These are phyloP conservation scores for Pterois miles DNA, from an alignment of 2,797 vertebrate genomes.

Conservation along the genomic window DNA sequence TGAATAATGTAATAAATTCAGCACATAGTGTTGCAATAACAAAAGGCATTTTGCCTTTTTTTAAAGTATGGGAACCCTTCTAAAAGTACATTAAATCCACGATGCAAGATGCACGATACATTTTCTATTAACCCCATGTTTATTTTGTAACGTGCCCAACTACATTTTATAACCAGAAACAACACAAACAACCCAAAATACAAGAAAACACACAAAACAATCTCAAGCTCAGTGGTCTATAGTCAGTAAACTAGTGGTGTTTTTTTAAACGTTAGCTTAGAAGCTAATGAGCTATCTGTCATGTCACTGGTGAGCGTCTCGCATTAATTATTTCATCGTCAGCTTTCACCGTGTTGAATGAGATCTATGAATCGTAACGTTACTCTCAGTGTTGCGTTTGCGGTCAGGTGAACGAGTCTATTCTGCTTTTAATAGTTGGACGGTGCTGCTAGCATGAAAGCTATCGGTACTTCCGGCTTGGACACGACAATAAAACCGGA, in stretches of 20 bases:
- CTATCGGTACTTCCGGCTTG: slow-evolving; percentile 2
- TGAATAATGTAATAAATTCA: background rate
- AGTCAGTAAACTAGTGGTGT: no score
- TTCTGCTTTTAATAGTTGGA: background rate
- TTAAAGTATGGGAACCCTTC: background rate
- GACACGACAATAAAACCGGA: background rate
- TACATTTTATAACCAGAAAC: background rate
- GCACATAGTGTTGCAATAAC: background rate
- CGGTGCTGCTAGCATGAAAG: background rate
- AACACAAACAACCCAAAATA: background rate
- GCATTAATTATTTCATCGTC: background rate
- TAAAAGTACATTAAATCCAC: background rate
- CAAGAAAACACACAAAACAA: background rate
- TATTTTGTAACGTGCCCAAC: background rate
- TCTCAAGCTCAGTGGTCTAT: background rate
- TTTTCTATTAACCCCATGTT: background rate
- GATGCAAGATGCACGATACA: background rate
- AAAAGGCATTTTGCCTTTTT: background rate
- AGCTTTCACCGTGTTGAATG: no score
- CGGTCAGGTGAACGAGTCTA: background rate
- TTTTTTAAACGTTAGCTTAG: background rate
- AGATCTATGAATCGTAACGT: background rate
- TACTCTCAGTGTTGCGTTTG: background rate
- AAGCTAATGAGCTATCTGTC: background rate
- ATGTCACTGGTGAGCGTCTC: fast-evolving